Evolutionary conservation across 1,140 invertebrate species (phyloP), one percentile per base, ranked within the genome.

Genomic region (Rhagoletis pomonella): DNA sequence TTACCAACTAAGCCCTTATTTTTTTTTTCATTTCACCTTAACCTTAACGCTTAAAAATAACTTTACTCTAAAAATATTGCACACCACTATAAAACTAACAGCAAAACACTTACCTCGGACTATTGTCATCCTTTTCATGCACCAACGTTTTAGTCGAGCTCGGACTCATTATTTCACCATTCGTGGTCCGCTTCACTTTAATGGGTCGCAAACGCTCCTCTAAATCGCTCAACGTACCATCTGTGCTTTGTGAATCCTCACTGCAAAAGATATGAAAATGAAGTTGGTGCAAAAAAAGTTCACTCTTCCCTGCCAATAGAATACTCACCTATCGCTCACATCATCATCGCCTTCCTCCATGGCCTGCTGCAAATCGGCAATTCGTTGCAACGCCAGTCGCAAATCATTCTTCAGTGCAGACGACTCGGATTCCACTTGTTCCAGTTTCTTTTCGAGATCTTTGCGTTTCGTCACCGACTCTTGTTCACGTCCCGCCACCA

Each of bases 281-380:
- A 29, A 29, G 29, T 29, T 29, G 29, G 29, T 29, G 29, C 29
- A 29, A 29, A 29, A 29, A 29, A 29, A 29, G 29, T 29, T 29
- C 29, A 29, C 29, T 29, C 29, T 29, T 29, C 29, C 29, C 29
- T 29, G 29, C 29, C 29, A 29, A 29, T 29, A 29, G 47, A 7
- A 14, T 65, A 69, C 44, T 90, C 91, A 95, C 95, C 95, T 95
- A 88, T 95, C 95, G 87, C 95, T 95, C 89, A 95, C 88, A 88
- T 95, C 95, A 87, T 96, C 96, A 86, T 96, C 94, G 87, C 96
- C 97, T 90, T 97, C 97, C 90, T 97, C 96, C 91, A 98, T 96
- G n/a, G 97, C 97, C 89, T 96, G 95, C 90, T 97, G 97, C 9
- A 98, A 93, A 93, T 98, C 97, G 77, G 97, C 96, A 88, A 98